Percentiles rank a stretch among this genome's conserved stretches.
Evolutionary conservation across 2,888 invertebrate genomes (phyloP).

Genomic region (Andrena camellia): DNA sequence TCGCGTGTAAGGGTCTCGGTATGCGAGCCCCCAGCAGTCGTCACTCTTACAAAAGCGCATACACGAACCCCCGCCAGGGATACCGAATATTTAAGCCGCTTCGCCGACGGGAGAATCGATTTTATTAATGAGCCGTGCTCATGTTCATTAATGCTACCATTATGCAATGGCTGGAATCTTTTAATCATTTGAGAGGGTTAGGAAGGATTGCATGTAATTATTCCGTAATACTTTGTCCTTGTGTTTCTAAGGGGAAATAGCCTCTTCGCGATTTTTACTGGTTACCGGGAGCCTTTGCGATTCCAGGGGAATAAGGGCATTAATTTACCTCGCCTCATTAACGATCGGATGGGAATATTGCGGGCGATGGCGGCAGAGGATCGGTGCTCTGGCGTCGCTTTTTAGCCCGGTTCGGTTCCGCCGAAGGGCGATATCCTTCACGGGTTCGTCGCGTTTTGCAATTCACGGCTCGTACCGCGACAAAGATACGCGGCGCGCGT

Average conservation of each 20-base stretch:
- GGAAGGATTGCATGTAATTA: not conserved
- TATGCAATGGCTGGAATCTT: not conserved
- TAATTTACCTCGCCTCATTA: constrained; percentile 49
- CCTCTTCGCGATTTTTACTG: no score
- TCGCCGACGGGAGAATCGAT: not conserved
- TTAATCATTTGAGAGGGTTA: not conserved
- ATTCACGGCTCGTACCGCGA: not conserved
- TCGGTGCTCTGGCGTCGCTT: not conserved
- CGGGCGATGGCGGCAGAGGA: constrained; percentile 6
- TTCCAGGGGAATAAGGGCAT: constrained; percentile 45
- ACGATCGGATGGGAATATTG: constrained; percentile 19
- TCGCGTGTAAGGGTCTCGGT: constrained; percentile 10
- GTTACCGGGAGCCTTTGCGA: constrained; percentile 6
- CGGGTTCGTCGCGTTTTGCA: not conserved
- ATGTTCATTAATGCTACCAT: not conserved
- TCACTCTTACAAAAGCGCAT: not conserved
- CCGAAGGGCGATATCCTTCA: not conserved
- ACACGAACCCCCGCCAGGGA: not conserved
- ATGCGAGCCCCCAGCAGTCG: constrained; percentile 1
- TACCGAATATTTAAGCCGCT: not conserved
- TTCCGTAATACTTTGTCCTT: not conserved
- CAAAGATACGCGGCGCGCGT: not conserved
- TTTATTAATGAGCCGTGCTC: constrained; percentile 4
- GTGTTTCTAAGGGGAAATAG: not conserved
- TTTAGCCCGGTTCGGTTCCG: not conserved